Evolutionary conservation across 2,113 vertebrate species (phyloP), one percentile per base, ranked within the genome.

Genomic region (Chaenocephalus aceratus): DNA sequence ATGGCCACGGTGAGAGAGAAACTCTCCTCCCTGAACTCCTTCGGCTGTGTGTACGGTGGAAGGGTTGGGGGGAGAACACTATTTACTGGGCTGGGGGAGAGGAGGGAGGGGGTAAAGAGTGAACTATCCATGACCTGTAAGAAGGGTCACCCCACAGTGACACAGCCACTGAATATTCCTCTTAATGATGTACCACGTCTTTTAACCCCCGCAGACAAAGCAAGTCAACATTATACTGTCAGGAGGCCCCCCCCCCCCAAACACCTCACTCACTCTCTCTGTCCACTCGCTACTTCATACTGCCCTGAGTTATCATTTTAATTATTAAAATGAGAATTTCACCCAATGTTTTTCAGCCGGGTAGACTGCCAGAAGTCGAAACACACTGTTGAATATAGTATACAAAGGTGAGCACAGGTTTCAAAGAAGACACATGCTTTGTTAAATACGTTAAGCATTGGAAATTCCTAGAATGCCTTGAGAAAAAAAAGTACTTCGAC

Each of bases 81-180:
- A 67, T n/a, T n/a, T n/a, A n/a, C n/a, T n/a, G n/a, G n/a, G n/a
- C n/a, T n/a, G n/a, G n/a, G 57, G 14, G 13, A 15, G 49, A 15
- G 12, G 49, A 12, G 53, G 49, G 15, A 21, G 49, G 77, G 34
- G 44, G 71, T 75, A 82, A 81, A 75, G 82, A 58, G 64, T 94
- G 93, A 94, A 94, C 94, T 94, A 89, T 90, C 71, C 67, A 56
- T 92, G 93, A 95, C 93, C 92, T 89, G 81, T 82, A 71, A 44
- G 75, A 72, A 63, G 78, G 88, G 91, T 91, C 89, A 88, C 72
- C 84, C 75, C 68, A 86, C 86, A 75, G 89, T 85, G 83, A 89
- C 84, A 85, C 77, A 15, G 44, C 83, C 72, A 64, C 75, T 91
- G 90, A 92, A 92, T 89, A 91, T 89, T 92, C 85, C 21, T 77